Evolutionary conservation across 2,113 vertebrate genomes (phyloP).

Genomic region (Euleptes europaea): DNA sequence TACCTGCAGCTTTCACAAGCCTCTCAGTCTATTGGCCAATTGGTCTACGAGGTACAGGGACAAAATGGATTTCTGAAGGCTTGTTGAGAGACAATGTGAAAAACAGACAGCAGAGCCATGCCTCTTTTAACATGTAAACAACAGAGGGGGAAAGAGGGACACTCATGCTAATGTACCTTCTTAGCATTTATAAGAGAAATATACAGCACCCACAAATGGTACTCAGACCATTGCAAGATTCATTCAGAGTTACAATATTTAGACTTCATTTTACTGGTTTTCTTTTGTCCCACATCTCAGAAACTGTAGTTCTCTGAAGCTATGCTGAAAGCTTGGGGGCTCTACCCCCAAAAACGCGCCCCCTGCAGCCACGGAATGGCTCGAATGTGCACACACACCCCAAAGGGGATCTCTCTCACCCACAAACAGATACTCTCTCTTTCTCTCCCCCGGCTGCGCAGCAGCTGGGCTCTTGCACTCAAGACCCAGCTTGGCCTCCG

Average conservation of each 20-base stretch:
- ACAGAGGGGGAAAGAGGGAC: neutral
- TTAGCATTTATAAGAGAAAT: conserved; percentile 38
- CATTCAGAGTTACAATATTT: conserved; percentile 39
- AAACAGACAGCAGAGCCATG: conserved; percentile 40
- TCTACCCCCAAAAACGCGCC: too few relatives aligned
- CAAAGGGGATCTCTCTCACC: too few relatives aligned
- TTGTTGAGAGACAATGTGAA: conserved; percentile 61
- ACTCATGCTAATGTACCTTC: conserved; percentile 23
- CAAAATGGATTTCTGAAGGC: conserved; percentile 74
- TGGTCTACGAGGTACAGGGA: conserved; percentile 63
- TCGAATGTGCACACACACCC: too few relatives aligned
- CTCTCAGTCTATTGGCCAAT: conserved; percentile 69
- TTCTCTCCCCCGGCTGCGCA: too few relatives aligned
- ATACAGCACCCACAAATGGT: conserved; percentile 14
- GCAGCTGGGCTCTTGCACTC: too few relatives aligned
- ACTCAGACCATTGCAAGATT: conserved; percentile 37
- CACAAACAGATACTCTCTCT: too few relatives aligned
- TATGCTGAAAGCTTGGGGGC: too few relatives aligned
- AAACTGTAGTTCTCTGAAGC: neutral
- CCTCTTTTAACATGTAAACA: conserved; percentile 53
- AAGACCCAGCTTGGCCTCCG: too few relatives aligned
- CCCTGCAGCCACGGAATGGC: too few relatives aligned
- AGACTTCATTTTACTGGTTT: conserved; percentile 25
- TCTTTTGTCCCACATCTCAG: conserved; percentile 18
- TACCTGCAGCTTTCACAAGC: conserved; percentile 68